Evolutionary conservation across 2,113 vertebrate species (phyloP), one percentile per base, ranked within the genome.

Genomic region (Callionymus lyra): DNA sequence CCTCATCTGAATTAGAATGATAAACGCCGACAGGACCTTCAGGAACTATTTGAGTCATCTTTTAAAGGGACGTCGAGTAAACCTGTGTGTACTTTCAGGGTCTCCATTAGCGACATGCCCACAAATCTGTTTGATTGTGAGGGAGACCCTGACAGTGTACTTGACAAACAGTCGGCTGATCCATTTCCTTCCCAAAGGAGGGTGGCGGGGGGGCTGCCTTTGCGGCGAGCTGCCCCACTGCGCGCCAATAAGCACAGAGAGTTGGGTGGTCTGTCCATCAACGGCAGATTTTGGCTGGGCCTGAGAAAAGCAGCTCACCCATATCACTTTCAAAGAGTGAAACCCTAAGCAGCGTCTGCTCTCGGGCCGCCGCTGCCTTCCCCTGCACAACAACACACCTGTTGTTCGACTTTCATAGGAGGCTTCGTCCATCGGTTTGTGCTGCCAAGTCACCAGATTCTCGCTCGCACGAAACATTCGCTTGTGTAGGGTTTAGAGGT

Each of bases 241-340:
- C 56, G 64, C 52, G 60, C 65, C 76, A 78, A 43, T 68, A 76
- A 76, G 82, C 68, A 68, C 72, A 18, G 62, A 74, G 66, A 83
- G 74, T 84, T 84, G 85, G 85, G 85, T 85, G 84, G 85, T 85
- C 84, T 73, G 72, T 87, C 82, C 77, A 62, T 87, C 85, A 87
- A 72, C 83, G 67, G 77, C 70, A 83, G 80, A 83, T 83, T 83
- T 76, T 69, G 79, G 70, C 74, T 58, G 78, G 77, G 77, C 80
- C 76, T 82, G 82, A 84, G 83, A 83, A 84, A 85, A 80, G 69
- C 82, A 77, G 81, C 72, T 80, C 81, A 76, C 80, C 73, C 76
- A 38, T 82, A 86, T 87, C 83, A 70, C 50, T 86, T 87, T 87
- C 84, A 86, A 87, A 87, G 84, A 62, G 63, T 82, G 80, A 83